A percentile compares a stretch with the other conserved stretches of the same genome.
These are phyloP conservation scores for Heterohyrax brucei DNA, from an alignment of 2,797 vertebrate species.

Conservation along the genomic window DNA sequence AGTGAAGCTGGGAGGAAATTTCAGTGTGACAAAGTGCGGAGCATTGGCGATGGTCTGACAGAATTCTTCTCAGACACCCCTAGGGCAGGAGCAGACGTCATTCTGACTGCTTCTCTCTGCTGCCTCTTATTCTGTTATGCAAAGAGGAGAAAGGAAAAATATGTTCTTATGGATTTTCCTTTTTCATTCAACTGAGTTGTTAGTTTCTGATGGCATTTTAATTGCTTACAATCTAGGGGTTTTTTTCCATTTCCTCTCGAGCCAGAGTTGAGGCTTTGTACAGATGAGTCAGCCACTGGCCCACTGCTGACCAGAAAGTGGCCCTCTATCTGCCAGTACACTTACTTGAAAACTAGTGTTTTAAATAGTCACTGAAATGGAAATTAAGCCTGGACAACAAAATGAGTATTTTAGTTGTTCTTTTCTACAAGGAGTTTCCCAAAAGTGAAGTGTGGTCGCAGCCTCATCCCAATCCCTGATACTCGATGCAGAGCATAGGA, in stretches of 20 bases:
- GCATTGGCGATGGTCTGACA: background rate
- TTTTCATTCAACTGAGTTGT: constrained; percentile 82
- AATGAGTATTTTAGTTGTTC: constrained; percentile 3
- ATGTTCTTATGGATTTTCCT: constrained; percentile 76
- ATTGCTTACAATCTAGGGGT: constrained; percentile 72
- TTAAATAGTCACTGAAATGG: constrained; percentile 75
- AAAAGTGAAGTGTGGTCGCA: background rate
- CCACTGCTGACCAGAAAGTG: constrained; percentile 48
- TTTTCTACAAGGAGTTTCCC: background rate
- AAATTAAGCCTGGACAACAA: constrained; percentile 50
- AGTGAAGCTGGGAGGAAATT: constrained; percentile 49
- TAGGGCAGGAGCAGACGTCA: constrained; percentile 56
- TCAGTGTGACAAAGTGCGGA: background rate
- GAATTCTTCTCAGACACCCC: constrained; percentile 8
- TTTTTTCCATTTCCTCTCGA: constrained; percentile 77
- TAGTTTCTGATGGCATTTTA: constrained; percentile 78
- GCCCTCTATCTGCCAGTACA: constrained; percentile 48
- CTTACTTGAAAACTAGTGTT: constrained; percentile 76
- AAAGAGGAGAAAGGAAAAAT: constrained; percentile 52
- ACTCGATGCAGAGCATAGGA: background rate
- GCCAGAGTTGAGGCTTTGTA: constrained; percentile 49
- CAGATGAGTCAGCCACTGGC: constrained; percentile 52
- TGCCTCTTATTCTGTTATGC: constrained; percentile 58
- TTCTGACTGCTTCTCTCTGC: constrained; percentile 78
- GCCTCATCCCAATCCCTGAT: background rate